These are phyloP conservation scores for Ctenomys sociabilis DNA, from an alignment of 2,113 vertebrate genomes.

Conservation along the genomic window DNA sequence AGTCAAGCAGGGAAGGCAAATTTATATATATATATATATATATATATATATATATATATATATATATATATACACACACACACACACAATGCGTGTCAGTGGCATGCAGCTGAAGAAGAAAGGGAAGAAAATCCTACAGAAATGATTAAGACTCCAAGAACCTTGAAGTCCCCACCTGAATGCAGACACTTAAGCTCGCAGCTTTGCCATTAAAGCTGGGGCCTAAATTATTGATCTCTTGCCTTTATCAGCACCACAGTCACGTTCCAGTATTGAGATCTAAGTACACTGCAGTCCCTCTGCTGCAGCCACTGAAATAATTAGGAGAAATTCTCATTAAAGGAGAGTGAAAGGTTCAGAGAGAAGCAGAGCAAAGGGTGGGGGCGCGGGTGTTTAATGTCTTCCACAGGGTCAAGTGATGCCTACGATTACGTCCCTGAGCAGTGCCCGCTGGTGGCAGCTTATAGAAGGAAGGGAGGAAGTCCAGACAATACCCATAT, in stretches of 20 bases:
- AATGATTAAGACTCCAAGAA: conserved; percentile 84
- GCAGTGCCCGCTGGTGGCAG: conserved; percentile 85
- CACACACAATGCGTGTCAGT: too few species aligned
- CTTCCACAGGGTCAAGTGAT: conserved; percentile 87
- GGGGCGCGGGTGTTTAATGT: conserved; percentile 90
- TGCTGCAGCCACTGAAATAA: conserved; percentile 98
- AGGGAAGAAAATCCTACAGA: conserved; percentile 75
- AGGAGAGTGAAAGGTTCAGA: conserved; percentile 90
- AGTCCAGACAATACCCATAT: conserved; percentile 80
- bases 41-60: too few species aligned
- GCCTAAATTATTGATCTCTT: conserved; percentile 99
- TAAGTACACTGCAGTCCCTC: conserved; percentile 92
- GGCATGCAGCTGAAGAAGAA: background rate
- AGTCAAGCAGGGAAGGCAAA: background rate
- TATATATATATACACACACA: too few species aligned
- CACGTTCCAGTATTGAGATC: conserved; percentile 94
- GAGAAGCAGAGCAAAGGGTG: conserved; percentile 87
- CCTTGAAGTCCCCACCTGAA: conserved; percentile 86
- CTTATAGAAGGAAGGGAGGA: conserved; percentile 86
- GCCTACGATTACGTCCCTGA: conserved; percentile 88
- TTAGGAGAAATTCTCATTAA: conserved; percentile 99
- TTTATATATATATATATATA: conserved; percentile 33
- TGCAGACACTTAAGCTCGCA: conserved; percentile 93
- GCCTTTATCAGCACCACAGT: conserved; percentile 97
- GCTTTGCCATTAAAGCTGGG: conserved; percentile 93